These are phyloP conservation scores for Brachionus angularis DNA, from an alignment of 1,140 invertebrate genomes.

Conservation along the genomic window DNA sequence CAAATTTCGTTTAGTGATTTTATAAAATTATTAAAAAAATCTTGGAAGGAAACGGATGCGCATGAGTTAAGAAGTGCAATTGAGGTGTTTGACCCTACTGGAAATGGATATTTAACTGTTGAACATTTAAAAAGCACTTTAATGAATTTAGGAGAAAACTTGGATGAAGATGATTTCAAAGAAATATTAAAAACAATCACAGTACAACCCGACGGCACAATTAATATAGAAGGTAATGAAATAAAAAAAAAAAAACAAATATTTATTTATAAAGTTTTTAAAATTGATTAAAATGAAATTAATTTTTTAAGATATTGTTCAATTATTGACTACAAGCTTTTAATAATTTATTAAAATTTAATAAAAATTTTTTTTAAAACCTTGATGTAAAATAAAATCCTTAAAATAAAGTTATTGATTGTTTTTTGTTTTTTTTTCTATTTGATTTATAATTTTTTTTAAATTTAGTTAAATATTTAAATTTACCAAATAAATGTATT, in stretches of 20 bases:
- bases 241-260: no score
- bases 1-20: conserved; percentile 6
- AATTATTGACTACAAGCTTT: conserved; percentile 6
- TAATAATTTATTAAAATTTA: no score
- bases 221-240: conserved; percentile 39
- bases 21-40: conserved; percentile 30
- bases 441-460: no score
- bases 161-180: conserved; percentile 37
- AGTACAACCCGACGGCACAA: conserved; percentile 35
- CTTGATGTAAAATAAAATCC: no score
- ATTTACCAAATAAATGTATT: no score
- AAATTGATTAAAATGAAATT: background rate
- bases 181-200: conserved; percentile 26
- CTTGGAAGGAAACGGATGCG: conserved; percentile 3
- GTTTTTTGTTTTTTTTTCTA: no score
- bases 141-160: background rate
- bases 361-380: no score
- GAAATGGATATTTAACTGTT: conserved; percentile 40
- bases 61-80: conserved; percentile 13
- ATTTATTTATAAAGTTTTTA: background rate
- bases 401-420: no score
- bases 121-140: background rate
- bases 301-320: conserved; percentile 12
- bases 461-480: no score
- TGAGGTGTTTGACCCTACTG: conserved; percentile 29